phyloP scores from a whole-genome alignment of 2,113 vertebrate genomes.

The Stomatorhinus ivindoensis region DNA sequence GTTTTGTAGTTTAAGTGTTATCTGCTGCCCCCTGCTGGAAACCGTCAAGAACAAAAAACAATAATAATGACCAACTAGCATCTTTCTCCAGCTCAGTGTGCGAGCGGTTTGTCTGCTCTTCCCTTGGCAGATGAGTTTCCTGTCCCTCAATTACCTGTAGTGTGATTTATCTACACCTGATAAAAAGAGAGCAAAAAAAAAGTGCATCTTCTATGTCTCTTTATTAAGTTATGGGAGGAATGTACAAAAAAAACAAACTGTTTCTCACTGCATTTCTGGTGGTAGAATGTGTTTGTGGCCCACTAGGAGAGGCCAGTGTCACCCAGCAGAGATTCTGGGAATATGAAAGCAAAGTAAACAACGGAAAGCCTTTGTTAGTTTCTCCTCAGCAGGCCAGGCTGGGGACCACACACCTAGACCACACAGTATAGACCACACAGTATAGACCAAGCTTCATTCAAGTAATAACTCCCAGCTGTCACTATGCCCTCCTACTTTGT shows the following conservation, averaged over 20 bases:
- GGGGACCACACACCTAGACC: slow-evolving; percentile 1
- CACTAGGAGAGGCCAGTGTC: not conserved
- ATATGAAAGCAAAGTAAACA: not conserved
- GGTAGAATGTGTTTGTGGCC: not conserved
- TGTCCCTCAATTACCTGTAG: not conserved
- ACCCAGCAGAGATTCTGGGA: not conserved
- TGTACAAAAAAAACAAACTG: not conserved
- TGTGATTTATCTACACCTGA: not conserved
- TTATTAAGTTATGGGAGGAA: not conserved
- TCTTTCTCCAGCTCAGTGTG: not conserved
- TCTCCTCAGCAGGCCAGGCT: not conserved
- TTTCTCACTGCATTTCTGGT: not conserved
- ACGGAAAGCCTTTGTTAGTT: not conserved
- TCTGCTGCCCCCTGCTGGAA: not conserved
- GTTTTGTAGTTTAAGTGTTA: not conserved
- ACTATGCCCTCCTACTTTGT: not conserved
- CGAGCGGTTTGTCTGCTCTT: not conserved
- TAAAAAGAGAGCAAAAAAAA: not conserved
- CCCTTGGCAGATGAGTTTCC: not conserved
- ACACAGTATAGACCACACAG: not conserved
- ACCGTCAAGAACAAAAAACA: not conserved
- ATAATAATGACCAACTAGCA: not conserved
- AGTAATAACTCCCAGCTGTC: not conserved
- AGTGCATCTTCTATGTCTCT: not conserved
- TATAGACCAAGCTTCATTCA: not conserved